Conservation (phyloP, 1,140 invertebrate genomes). For the Zaprionus capensis region DNA sequence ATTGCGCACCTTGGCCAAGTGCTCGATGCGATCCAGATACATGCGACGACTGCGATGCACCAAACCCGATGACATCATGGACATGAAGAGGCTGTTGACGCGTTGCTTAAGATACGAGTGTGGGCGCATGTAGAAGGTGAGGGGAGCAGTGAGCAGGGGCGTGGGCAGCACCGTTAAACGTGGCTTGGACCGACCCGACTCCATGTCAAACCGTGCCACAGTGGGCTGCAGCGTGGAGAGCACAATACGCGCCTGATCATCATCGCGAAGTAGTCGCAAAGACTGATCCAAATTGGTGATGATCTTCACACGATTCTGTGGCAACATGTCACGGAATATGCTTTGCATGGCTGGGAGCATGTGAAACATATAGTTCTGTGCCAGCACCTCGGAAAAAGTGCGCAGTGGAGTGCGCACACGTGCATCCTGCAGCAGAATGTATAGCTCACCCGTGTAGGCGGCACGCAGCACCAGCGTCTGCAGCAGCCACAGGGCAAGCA, state of each 20-base stretch:
- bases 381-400: constrained; percentile 50
- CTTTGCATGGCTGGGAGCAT: constrained; percentile 51
- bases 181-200: constrained; percentile 18
- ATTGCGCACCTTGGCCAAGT: constrained; percentile 4
- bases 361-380: constrained; percentile 51
- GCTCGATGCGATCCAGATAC: constrained; percentile 59
- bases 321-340: constrained; percentile 45
- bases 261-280: constrained; percentile 40
- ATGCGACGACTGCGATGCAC: constrained; percentile 55
- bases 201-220: constrained; percentile 40
- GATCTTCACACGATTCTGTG: not conserved
- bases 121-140: constrained; percentile 75
- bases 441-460: constrained; percentile 75
- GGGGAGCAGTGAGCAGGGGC: constrained; percentile 58
- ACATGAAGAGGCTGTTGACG: constrained; percentile 59
- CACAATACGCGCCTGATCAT: constrained; percentile 42
- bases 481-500: constrained; percentile 65
- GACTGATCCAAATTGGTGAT: not conserved
- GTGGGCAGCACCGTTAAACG: constrained; percentile 46
- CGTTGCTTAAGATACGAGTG: constrained; percentile 66
- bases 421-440: constrained; percentile 68
- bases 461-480: constrained; percentile 65
- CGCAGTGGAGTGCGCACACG: constrained; percentile 43
- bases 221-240: constrained; percentile 57
- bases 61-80: constrained; percentile 68